Percentiles rank a stretch among this genome's conserved stretches.
Evolutionary conservation across 2,888 invertebrate genomes (phyloP).

Genomic region (Apamea epomidion): DNA sequence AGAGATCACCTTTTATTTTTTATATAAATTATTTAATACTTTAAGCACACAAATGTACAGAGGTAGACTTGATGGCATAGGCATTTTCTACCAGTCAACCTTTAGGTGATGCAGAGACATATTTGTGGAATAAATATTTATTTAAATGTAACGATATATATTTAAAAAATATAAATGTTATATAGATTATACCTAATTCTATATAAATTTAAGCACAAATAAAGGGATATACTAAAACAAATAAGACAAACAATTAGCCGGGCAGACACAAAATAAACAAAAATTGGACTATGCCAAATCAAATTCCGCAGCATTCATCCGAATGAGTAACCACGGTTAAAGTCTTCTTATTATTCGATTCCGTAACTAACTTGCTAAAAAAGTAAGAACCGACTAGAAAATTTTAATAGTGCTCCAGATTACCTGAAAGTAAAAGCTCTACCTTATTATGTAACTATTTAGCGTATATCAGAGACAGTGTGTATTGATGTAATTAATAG

Average conservation of each 20-base stretch:
- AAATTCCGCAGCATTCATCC: slow-evolving; percentile 11
- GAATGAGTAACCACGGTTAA: slow-evolving; percentile 25
- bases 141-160: too few relatives aligned
- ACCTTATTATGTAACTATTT: slow-evolving; percentile 44
- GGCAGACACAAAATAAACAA: slow-evolving; percentile 10
- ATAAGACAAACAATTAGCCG: not conserved
- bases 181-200: too few relatives aligned
- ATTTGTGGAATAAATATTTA: not conserved
- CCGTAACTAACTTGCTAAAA: slow-evolving; percentile 23
- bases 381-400: slow-evolving; percentile 1
- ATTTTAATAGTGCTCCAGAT: slow-evolving; percentile 41
- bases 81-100: not conserved
- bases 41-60: not conserved
- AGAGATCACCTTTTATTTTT: not conserved
- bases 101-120: not conserved
- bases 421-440: slow-evolving; percentile 49
- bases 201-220: not conserved
- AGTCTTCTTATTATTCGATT: slow-evolving; percentile 17
- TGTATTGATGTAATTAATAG: slow-evolving; percentile 41
- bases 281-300: not conserved
- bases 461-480: slow-evolving; percentile 41
- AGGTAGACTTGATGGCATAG: not conserved
- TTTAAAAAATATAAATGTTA: too few relatives aligned
- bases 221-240: not conserved
- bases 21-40: not conserved